Base-by-base conservation (phyloP, 1,140 invertebrate genomes). In the Heterodera carotae region DNA sequence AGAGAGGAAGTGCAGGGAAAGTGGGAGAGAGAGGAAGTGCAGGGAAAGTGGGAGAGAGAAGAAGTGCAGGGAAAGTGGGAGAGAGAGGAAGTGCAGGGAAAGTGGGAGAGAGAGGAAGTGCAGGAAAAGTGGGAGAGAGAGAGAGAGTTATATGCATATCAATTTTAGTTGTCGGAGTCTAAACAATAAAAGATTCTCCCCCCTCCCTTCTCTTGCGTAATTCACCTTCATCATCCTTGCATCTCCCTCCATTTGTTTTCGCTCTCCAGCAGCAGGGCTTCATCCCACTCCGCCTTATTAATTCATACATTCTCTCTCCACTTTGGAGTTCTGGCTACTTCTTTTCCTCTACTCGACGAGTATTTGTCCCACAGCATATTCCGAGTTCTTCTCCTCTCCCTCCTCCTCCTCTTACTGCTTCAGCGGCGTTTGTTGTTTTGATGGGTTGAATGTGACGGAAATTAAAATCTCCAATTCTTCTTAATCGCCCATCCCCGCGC, bases 381-480 rank as follows among this genome's bases (percentile, higher is more conserved):
- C 31, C 31, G 31, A 67, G 64, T 25, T 25, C 48, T 70, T 34
- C 69, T 70, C 33, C 31, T 70, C 18, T 34, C n/a, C 31, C 31
- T 69, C 31, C 31, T n/a, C 67, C 39, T 69, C 69, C 36, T 34
- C 15, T 70, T 34, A 53, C 59, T 62, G 5, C 7, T 62, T 29
- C 59, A 18, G 59, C 59, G 59, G 18, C 18, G 59, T 25, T 62
- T 29, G 59, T 62, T 29, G n/a, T 25, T 29, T 29, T 29, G 59
- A 29, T 62, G 59, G 4, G 29, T 62, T 62, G 18, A 5, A 62
- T 5, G 59, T 18, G 36, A 39, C 10, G 36, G 29, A 74, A 75
- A 75, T 67, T 75, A 71, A 76, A 74, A 75, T 76, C 71, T n/a
- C 59, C 34, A 76, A 36, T 77, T 43, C 62, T 75, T 39, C 73